Base-by-base conservation (phyloP, 1,140 invertebrate species). In the Philaenus spumarius region DNA sequence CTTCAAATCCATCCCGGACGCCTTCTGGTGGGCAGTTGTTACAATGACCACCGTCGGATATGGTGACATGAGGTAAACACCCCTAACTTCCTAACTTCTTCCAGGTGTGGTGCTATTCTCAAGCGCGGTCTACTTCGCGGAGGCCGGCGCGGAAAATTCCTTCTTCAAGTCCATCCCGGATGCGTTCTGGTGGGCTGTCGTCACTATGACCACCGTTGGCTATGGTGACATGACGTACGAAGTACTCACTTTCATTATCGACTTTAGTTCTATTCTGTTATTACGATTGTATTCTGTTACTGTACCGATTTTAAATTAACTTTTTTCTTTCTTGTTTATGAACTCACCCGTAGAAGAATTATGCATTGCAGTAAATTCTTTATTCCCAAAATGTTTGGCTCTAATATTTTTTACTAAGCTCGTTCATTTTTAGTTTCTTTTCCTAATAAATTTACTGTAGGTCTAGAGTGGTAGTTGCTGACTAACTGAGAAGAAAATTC, bases 171-270 rank as follows among this genome's bases (percentile, higher is more conserved):
- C 90, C 74, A 97, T 97, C 78, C 95, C 95, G 69, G 89, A 93
- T 74, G 91, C 91, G 63, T 96, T 96, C 80, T 96, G 94, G 93
- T 97, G 93, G 92, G 89, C 86, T 57, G 87, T 94, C 59, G 90
- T 93, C 64, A 92, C 90, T 64, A 92, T 92, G 87, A 91, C 87
- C 62, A 98, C 95, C 78, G 95, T 98, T 78, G 96, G 96, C 80
- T 99, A 99, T 86, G 97, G 97, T 82, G 97, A 99, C 82, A 98
- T 98, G 95, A 94, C 90, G 89, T 92, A 92, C 87, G 89, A 63
- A 85, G 77, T 82, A 80, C 78, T 81, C 80, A 81, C 69, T 79
- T 80, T 81, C 76, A 80, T 78, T 81, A 78, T 80, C 74, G 76
- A 62, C 24, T 80, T 79, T 81, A 78, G 76, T 74, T 75, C 54